phyloP scores from a whole-genome alignment of 2,888 invertebrate genomes.

The Cactoblastis cactorum region DNA sequence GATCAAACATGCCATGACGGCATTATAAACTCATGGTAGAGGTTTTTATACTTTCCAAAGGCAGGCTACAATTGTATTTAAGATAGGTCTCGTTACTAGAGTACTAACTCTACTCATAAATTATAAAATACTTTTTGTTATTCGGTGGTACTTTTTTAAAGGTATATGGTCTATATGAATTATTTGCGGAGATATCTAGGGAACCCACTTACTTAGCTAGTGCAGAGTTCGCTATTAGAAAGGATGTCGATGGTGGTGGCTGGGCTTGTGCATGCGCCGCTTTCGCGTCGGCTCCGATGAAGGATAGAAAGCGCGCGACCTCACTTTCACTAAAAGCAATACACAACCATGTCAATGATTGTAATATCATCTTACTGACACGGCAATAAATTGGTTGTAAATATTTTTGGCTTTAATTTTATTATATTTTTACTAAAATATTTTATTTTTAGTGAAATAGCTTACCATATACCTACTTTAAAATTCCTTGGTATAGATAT shows the following conservation, averaged over 20 bases:
- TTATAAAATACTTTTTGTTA: too few species aligned
- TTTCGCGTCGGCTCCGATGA: slow-evolving; percentile 54
- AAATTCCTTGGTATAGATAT: too few species aligned
- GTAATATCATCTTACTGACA: slow-evolving; percentile 24
- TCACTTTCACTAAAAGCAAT: slow-evolving; percentile 71
- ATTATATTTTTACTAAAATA: too few species aligned
- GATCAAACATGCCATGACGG: too few species aligned
- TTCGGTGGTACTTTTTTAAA: too few species aligned
- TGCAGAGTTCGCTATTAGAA: slow-evolving; percentile 28
- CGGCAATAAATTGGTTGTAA: background rate
- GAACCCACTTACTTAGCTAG: background rate
- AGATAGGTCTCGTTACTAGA: too few species aligned
- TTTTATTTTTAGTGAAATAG: too few species aligned
- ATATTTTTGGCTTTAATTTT: background rate
- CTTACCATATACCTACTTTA: too few species aligned
- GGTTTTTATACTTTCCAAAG: background rate
- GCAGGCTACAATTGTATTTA: too few species aligned
- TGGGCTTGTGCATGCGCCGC: slow-evolving; percentile 31
- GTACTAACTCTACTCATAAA: too few species aligned
- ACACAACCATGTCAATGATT: slow-evolving; percentile 36
- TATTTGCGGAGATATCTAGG: slow-evolving; percentile 8
- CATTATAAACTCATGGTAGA: background rate
- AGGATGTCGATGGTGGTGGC: slow-evolving; percentile 27
- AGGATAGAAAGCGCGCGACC: slow-evolving; percentile 75
- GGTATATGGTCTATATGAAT: too few species aligned